Base-by-base conservation (phyloP, 1,140 invertebrate genomes). In the Danaus plexippus region DNA sequence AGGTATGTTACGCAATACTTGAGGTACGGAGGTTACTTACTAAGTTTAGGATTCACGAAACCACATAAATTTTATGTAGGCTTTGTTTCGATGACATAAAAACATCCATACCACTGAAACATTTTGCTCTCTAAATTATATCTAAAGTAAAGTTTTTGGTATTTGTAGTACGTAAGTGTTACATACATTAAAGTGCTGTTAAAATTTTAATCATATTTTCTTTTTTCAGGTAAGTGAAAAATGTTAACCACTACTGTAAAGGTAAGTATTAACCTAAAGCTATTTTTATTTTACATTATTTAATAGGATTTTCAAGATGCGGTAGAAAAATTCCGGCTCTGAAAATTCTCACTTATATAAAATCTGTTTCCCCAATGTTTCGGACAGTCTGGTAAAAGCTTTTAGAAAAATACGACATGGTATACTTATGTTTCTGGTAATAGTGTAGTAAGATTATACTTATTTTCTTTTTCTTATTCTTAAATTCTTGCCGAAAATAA, bases 371-470 rank as follows among this genome's bases (percentile, higher is more conserved):
- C 53, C 43, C 53, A 56, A 61, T 62, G 56, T 62, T 62, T 51
- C 56, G 46, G 47, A 46, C 49, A 55, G 54, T 47, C 54, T 55
- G 44, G 56, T 67, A 72, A 72, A 72, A 72, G 69, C 64, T 72
- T 72, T 72, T 67, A 65, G 59, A 62, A 58, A 69, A 67, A 67
- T 64, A 67, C 57, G 59, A 52, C 49, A 54, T 54, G 51, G 57
- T 69, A 67, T 71, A 64, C 60, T 53, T 69, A 59, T 47, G 54
- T 52, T 61, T 61, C 56, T 60, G 60, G 63, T 72, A 67, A 69
- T 69, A 67, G 64, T 63, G 42, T 61, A 64, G 47, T 57, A 32
- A 32, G 22, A 32, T 32, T 53, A 61, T 56, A 56, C 48, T 45
- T 59, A 51, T 59, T 59, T 52, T 51, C 43, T 47, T 56, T 54